A percentile compares a stretch with the other conserved stretches of the same genome.
phyloP scores from a whole-genome alignment of 2,888 invertebrate genomes.

The Coelopa pilipes region DNA sequence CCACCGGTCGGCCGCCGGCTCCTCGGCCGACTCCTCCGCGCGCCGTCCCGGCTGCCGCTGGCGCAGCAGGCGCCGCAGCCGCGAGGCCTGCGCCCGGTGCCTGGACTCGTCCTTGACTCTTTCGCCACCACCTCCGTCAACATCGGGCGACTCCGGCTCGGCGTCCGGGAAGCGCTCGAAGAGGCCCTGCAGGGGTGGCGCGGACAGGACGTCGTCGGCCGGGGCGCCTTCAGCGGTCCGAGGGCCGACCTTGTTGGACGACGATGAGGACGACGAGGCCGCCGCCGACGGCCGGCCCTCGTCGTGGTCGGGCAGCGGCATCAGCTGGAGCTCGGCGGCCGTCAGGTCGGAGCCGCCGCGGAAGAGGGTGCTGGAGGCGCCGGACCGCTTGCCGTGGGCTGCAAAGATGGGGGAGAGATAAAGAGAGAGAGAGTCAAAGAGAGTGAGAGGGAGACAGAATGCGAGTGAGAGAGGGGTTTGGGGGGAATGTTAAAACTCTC shows the following conservation, averaged over 20 bases:
- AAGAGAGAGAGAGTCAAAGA: no score
- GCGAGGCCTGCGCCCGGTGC: not conserved
- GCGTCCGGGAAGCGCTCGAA: slow-evolving; percentile 1
- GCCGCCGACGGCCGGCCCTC: not conserved
- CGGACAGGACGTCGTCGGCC: not conserved
- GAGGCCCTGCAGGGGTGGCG: not conserved
- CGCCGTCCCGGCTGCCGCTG: slow-evolving; percentile 1
- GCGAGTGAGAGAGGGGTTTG: no score
- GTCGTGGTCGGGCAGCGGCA: slow-evolving; percentile 11
- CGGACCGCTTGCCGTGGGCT: slow-evolving; percentile 60
- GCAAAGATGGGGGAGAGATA: no score
- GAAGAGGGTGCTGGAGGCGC: slow-evolving; percentile 10
- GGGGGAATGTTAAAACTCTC: no score
- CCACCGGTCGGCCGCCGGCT: slow-evolving; percentile 33
- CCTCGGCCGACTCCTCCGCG: not conserved
- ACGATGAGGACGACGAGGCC: not conserved
- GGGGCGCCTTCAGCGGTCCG: no score
- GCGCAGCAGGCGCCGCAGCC: slow-evolving; percentile 23
- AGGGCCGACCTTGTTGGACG: not conserved
- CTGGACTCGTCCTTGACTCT: not conserved
- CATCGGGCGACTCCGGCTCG: not conserved
- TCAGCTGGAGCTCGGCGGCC: slow-evolving; percentile 9
- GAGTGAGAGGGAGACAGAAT: no score
- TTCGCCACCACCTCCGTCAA: not conserved
- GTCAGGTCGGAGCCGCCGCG: slow-evolving; percentile 20